phyloP scores from a whole-genome alignment of 53 echinoderm and acorn worm species.

The Stichopus horrens region DNA sequence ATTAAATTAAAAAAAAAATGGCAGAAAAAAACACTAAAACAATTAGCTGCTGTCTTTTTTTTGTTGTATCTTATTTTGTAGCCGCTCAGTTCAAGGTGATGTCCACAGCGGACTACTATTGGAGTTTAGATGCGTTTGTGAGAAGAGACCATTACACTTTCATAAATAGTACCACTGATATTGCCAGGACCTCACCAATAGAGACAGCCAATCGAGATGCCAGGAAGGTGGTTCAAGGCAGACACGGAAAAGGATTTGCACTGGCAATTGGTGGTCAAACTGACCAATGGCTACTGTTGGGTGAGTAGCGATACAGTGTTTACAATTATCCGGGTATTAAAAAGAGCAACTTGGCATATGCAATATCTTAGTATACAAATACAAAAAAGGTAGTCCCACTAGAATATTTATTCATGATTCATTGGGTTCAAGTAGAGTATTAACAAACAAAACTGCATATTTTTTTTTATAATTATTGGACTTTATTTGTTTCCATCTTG shows the following conservation, averaged over 20 bases:
- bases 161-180: neutral
- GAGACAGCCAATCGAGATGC: constrained; percentile 23
- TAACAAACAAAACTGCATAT: too few relatives aligned
- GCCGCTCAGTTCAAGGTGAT: constrained; percentile 21
- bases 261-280: constrained; percentile 58
- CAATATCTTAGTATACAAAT: too few relatives aligned
- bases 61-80: neutral
- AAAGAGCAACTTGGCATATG: too few relatives aligned
- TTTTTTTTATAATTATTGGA: too few relatives aligned
- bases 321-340: neutral
- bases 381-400: too few relatives aligned
- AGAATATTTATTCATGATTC: too few relatives aligned
- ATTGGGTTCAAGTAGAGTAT: too few relatives aligned
- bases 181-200: constrained; percentile 62
- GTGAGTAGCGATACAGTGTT: constrained; percentile 44
- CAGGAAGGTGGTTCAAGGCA: constrained; percentile 42
- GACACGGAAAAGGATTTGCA: constrained; percentile 73
- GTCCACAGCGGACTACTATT: constrained; percentile 64
- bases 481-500: too few relatives aligned
- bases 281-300: constrained; percentile 72
- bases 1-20: neutral
- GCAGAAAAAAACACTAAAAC: neutral
- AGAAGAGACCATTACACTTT: constrained; percentile 67
- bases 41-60: neutral
- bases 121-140: constrained; percentile 75